Evolutionary conservation across 2,797 vertebrate genomes (phyloP).

Genomic region (Hoplostethus mediterraneus): DNA sequence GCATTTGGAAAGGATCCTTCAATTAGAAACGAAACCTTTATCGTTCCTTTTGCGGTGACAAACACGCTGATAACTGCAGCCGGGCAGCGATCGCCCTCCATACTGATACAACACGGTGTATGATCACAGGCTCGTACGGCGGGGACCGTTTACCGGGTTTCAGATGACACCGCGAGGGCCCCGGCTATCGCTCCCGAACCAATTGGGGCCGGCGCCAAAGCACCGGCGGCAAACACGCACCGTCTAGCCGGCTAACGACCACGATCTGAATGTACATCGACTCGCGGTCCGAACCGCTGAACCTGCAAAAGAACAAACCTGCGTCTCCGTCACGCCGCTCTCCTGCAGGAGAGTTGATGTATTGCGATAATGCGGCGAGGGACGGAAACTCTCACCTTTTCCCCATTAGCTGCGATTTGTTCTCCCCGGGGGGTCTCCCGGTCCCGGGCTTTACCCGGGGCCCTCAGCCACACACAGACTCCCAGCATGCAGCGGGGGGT

Average conservation of each 20-base stretch:
- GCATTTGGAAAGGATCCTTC: no score
- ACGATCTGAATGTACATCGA: slow-evolving; percentile 71
- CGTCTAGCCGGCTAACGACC: slow-evolving; percentile 69
- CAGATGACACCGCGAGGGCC: slow-evolving; percentile 58
- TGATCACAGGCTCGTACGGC: slow-evolving; percentile 12
- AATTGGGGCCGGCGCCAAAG: slow-evolving; percentile 69
- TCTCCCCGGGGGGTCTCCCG: slow-evolving; percentile 62
- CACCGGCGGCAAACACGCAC: slow-evolving; percentile 61
- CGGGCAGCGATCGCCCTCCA: slow-evolving; percentile 27
- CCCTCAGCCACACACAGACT: slow-evolving; percentile 2
- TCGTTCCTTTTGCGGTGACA: not conserved
- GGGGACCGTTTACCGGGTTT: slow-evolving; percentile 53
- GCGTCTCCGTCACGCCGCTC: slow-evolving; percentile 42
- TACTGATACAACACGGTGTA: slow-evolving; percentile 30
- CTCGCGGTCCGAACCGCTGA: slow-evolving; percentile 42
- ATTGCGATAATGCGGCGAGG: slow-evolving; percentile 51
- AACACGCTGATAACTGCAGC: slow-evolving; percentile 1
- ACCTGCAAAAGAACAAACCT: slow-evolving; percentile 36
- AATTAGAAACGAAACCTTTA: not conserved
- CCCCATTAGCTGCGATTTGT: slow-evolving; percentile 61
- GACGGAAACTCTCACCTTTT: slow-evolving; percentile 49
- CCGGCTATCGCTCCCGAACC: slow-evolving; percentile 66
- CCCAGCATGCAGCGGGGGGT: slow-evolving; percentile 62
- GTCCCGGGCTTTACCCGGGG: slow-evolving; percentile 19
- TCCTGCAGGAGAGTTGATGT: slow-evolving; percentile 58